Percentiles rank a stretch among this genome's conserved stretches.
These are phyloP conservation scores for Semicossyphus pulcher DNA, from an alignment of 2,113 vertebrate species.

Conservation along the genomic window DNA sequence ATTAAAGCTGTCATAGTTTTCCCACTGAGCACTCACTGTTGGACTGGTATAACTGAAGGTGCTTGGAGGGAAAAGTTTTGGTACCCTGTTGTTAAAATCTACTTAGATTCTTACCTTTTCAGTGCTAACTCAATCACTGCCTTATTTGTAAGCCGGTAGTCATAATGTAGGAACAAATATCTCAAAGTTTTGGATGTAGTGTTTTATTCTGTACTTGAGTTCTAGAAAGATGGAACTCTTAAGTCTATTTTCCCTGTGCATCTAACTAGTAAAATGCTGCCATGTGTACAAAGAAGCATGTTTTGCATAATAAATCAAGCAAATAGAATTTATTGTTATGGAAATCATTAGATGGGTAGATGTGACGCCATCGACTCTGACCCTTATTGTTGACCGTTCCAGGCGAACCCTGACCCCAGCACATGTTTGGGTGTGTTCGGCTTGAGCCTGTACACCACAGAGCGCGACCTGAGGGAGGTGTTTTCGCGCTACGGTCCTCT, in stretches of 20 bases:
- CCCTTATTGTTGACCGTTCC: conserved; percentile 42
- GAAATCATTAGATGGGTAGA: background rate
- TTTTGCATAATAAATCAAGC: conserved; percentile 2
- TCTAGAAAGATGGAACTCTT: background rate
- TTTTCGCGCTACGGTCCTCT: conserved; percentile 94
- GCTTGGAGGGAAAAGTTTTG: background rate
- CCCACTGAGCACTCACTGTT: conserved; percentile 40
- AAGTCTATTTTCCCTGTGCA: background rate
- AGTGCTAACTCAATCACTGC: background rate
- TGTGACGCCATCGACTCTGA: background rate
- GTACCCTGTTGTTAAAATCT: background rate
- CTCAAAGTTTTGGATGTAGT: background rate
- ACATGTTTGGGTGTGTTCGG: conserved; percentile 95
- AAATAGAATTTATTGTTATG: background rate
- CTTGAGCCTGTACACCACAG: conserved; percentile 94
- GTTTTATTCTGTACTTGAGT: background rate
- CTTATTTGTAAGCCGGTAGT: background rate
- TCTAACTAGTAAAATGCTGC: background rate
- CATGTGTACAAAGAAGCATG: background rate
- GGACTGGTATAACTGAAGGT: conserved; percentile 17
- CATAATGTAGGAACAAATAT: background rate
- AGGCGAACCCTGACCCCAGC: conserved; percentile 96
- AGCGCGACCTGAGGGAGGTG: conserved; percentile 93
- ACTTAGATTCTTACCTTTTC: background rate
- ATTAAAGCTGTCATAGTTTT: conserved; percentile 70